phyloP scores from a whole-genome alignment of 2,113 vertebrate species.

The Redunca redunca region DNA sequence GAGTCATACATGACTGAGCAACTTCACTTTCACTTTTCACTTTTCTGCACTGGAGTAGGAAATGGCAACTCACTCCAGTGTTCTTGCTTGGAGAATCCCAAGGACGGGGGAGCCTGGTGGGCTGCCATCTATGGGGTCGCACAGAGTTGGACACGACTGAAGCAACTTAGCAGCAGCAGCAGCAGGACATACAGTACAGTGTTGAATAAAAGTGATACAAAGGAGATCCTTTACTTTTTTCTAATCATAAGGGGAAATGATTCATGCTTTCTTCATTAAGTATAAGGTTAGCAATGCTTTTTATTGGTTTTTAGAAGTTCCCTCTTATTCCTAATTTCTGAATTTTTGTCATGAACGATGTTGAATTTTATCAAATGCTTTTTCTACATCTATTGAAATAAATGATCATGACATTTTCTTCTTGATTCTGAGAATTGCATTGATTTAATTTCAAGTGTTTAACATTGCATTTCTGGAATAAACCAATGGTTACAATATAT shows the following conservation, averaged over 20 bases:
- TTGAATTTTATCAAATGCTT: neutral
- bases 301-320: neutral
- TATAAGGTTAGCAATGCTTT: neutral
- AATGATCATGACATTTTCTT: neutral
- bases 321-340: neutral
- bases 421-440: neutral
- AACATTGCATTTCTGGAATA: neutral
- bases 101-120: too few species aligned
- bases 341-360: neutral
- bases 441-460: neutral
- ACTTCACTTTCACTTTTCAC: too few species aligned
- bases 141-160: too few species aligned
- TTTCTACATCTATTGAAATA: neutral
- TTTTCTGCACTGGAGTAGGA: too few species aligned
- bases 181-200: neutral
- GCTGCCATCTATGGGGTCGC: too few species aligned
- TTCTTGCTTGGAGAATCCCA: too few species aligned
- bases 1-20: rapidly evolving
- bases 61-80: too few species aligned
- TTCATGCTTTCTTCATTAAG: neutral
- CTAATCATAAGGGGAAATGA: neutral
- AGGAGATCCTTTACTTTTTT: neutral
- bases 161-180: too few species aligned
- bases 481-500: neutral
- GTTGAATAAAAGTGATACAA: neutral